A percentile compares a stretch with the other conserved stretches of the same genome.
Evolutionary conservation across 2,113 vertebrate genomes (phyloP).

Genomic region (Microcebus griseorufus): DNA sequence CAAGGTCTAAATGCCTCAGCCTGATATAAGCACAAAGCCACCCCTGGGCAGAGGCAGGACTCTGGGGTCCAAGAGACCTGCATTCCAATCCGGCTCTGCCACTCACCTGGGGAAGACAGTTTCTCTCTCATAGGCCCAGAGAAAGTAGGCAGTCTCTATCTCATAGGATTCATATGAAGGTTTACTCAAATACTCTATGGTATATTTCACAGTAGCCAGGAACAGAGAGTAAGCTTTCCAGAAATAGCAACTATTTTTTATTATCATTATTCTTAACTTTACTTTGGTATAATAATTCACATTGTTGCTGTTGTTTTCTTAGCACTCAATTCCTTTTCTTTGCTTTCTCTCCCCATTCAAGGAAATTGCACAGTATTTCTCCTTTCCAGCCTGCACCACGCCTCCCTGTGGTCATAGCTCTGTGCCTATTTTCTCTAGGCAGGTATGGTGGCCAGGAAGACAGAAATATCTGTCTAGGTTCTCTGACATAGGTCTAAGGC

Average conservation of each 20-base stretch:
- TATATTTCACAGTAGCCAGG: neutral
- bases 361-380: neutral
- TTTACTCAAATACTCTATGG: neutral
- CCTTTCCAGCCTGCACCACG: neutral
- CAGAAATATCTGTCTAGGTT: neutral
- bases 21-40: neutral
- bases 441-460: neutral
- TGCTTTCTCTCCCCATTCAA: neutral
- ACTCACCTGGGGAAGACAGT: neutral
- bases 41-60: rapidly evolving
- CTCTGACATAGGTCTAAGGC: neutral
- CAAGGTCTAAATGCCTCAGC: neutral
- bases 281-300: neutral
- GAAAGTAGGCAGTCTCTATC: neutral
- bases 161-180: neutral
- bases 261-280: neutral
- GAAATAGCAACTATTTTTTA: neutral
- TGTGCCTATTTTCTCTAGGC: neutral
- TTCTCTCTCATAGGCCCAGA: neutral
- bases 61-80: neutral
- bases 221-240: neutral
- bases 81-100: neutral
- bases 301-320: neutral
- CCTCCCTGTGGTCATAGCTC: neutral
- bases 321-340: neutral